These are phyloP conservation scores for Odontomachus brunneus DNA, from an alignment of 1,140 invertebrate species.

Conservation along the genomic window DNA sequence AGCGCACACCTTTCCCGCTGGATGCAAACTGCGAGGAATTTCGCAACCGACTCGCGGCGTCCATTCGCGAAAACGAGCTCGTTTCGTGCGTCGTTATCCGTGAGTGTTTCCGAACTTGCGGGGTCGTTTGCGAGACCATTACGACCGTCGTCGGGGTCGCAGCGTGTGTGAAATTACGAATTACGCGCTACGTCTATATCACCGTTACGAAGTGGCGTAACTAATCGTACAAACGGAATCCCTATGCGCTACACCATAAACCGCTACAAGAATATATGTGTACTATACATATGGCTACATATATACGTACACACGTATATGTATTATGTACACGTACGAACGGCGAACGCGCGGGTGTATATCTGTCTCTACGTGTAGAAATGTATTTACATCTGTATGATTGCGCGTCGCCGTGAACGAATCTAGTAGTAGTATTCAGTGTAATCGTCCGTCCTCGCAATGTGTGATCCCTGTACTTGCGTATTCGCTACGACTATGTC, in stretches of 20 bases:
- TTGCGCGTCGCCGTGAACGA: constrained; percentile 5
- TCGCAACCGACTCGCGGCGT: neutral
- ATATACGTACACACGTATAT: constrained; percentile 32
- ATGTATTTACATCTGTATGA: constrained; percentile 53
- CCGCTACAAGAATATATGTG: constrained; percentile 78
- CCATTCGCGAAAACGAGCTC: neutral
- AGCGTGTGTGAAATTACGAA: constrained; percentile 36
- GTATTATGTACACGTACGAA: constrained; percentile 35
- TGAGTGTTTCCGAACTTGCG: constrained; percentile 25
- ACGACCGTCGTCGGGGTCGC: constrained; percentile 29
- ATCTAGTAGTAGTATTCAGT: neutral
- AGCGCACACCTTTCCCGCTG: neutral
- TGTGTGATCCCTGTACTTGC: neutral
- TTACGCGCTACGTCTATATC: constrained; percentile 18
- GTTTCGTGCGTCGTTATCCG: constrained; percentile 23
- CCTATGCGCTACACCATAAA: constrained; percentile 70
- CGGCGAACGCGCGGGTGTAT: constrained; percentile 34
- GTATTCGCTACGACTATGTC: neutral
- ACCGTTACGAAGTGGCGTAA: constrained; percentile 50
- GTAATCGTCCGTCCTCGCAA: neutral
- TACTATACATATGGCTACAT: constrained; percentile 65
- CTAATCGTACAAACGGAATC: constrained; percentile 55
- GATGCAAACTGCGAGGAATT: neutral
- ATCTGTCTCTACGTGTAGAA: constrained; percentile 18
- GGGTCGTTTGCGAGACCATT: constrained; percentile 38